phyloP scores from a whole-genome alignment of 2,113 vertebrate species.

The Steatornis caripensis region DNA sequence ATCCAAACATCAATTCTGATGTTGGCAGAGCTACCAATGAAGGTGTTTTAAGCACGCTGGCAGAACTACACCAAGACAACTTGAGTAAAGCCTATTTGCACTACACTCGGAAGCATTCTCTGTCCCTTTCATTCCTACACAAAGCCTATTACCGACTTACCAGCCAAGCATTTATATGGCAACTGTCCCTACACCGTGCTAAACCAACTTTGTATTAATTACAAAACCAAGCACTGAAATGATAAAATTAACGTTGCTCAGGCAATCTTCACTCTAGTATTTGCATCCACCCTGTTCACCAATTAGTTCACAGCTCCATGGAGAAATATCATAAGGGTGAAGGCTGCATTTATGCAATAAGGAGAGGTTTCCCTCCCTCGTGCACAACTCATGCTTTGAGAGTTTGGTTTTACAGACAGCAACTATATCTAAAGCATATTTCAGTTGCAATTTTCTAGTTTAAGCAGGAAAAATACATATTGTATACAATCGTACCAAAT shows the following conservation, averaged over 20 bases:
- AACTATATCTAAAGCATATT: not conserved
- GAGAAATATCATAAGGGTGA: not conserved
- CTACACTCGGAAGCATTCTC: not conserved
- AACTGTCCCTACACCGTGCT: not conserved
- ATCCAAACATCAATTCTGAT: not conserved
- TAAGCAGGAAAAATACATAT: not conserved
- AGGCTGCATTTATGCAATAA: not conserved
- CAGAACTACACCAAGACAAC: not conserved
- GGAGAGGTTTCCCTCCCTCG: not conserved
- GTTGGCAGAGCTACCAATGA: not conserved
- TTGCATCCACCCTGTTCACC: not conserved
- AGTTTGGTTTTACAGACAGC: not conserved
- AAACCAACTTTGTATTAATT: not conserved
- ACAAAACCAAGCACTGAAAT: not conserved
- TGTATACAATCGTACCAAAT: not conserved
- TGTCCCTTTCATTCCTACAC: not conserved
- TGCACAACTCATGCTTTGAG: not conserved
- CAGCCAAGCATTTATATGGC: not conserved
- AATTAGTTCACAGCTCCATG: not conserved
- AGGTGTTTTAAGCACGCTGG: not conserved
- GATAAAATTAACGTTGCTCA: not conserved
- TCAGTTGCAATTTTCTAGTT: not conserved
- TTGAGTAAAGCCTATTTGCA: not conserved
- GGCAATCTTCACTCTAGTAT: not conserved
- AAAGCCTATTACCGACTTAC: not conserved